phyloP scores from a whole-genome alignment of 2,797 vertebrate species.

The Enteromius unitaeniatus region DNA sequence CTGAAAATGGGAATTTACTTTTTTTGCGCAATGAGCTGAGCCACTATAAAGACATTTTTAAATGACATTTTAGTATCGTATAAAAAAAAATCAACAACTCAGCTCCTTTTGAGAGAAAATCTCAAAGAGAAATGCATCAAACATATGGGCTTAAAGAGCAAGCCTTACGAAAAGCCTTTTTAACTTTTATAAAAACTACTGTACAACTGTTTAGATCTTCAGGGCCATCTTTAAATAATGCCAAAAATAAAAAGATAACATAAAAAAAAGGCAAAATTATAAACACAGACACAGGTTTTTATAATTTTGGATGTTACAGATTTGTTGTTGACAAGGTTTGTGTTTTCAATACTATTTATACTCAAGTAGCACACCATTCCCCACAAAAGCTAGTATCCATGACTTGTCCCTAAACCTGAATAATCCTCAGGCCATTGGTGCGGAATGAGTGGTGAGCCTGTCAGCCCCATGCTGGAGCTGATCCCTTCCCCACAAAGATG shows the following conservation, averaged over 20 bases:
- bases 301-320: not conserved
- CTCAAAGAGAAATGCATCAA: conserved; percentile 35
- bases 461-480: conserved; percentile 73
- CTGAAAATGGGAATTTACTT: conserved; percentile 32
- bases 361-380: not conserved
- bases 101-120: conserved; percentile 22
- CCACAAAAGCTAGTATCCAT: not conserved
- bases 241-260: not conserved
- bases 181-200: conserved; percentile 19
- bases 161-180: conserved; percentile 11
- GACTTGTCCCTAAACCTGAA: conserved; percentile 61
- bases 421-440: conserved; percentile 74
- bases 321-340: not conserved
- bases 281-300: not conserved
- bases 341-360: not conserved
- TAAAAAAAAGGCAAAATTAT: conserved; percentile 3
- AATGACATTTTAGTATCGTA: conserved; percentile 44
- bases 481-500: conserved; percentile 72
- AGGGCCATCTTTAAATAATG: conserved; percentile 8
- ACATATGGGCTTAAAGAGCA: conserved; percentile 18
- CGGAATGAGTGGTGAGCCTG: conserved; percentile 68
- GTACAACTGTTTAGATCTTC: not conserved
- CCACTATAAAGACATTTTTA: conserved; percentile 21
- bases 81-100: conserved; percentile 36
- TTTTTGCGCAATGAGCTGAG: conserved; percentile 2